Percentiles rank a stretch among this genome's conserved stretches.
Conservation (phyloP, 2,888 invertebrate species). For the Nephrotoma appendiculata region DNA sequence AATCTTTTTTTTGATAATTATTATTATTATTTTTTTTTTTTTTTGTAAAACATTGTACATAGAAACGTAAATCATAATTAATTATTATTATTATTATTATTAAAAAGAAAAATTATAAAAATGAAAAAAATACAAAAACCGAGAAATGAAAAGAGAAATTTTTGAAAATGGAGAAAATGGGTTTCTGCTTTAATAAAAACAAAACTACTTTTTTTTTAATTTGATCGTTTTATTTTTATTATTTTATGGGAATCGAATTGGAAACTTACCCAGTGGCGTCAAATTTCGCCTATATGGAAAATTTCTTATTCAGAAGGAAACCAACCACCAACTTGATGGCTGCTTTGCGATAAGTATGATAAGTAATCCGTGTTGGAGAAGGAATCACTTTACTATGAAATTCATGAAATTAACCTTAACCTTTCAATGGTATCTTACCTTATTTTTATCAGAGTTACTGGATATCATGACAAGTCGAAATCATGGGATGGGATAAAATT, state of each 20-base stretch:
- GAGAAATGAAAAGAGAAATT: background rate
- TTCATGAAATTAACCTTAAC: too few species aligned
- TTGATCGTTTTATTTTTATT: background rate
- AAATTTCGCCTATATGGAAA: too few species aligned
- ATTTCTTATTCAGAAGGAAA: too few species aligned
- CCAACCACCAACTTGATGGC: too few species aligned
- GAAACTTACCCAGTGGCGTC: too few species aligned
- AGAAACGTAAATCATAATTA: background rate
- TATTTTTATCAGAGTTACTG: too few species aligned
- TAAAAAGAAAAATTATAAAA: background rate
- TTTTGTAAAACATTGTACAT: background rate
- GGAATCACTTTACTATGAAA: too few species aligned
- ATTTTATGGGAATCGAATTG: background rate
- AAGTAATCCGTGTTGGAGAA: too few species aligned
- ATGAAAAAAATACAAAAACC: background rate
- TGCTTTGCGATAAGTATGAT: too few species aligned
- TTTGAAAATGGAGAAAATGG: background rate
- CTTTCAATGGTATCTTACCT: too few species aligned
- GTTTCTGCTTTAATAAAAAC: background rate
- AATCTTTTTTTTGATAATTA: background rate
- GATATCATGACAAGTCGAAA: too few species aligned
- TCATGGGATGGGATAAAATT: too few species aligned
- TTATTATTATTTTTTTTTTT: background rate
- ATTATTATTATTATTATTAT: background rate
- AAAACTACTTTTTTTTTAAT: background rate